Conservation (phyloP, 30 jellyfish, hydroid and myxozoan species). For the Chrysaora quinquecirrha region DNA sequence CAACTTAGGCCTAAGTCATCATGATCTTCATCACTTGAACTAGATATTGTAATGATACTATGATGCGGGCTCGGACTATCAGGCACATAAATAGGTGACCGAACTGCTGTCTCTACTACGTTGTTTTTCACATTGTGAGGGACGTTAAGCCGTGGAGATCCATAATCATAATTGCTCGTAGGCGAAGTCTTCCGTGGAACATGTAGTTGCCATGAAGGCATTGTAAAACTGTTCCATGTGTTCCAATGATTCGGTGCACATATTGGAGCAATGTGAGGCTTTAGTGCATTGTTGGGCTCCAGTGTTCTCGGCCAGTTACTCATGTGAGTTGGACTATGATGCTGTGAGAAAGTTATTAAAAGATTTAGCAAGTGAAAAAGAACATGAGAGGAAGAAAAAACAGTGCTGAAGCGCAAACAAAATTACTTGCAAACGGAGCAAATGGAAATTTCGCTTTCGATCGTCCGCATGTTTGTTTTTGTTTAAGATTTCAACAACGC, state of each 20-base stretch:
- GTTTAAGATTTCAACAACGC: too few relatives aligned
- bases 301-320: constrained; percentile 78
- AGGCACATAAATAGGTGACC: constrained; percentile 81
- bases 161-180: constrained; percentile 10
- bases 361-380: not conserved
- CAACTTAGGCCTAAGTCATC: constrained; percentile 37
- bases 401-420: too few relatives aligned
- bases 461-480: too few relatives aligned
- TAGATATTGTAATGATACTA: constrained; percentile 86
- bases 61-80: constrained; percentile 93
- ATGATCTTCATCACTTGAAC: constrained; percentile 93
- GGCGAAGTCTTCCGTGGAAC: constrained; percentile 69
- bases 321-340: constrained; percentile 70
- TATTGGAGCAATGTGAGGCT: constrained; percentile 56
- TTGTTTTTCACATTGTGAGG: constrained; percentile 16
- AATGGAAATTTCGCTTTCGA: too few relatives aligned
- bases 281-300: constrained; percentile 53
- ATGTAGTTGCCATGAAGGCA: constrained; percentile 93
- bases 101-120: constrained; percentile 4
- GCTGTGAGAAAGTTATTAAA: constrained; percentile 9
- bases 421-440: too few relatives aligned
- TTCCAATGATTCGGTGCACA: constrained; percentile 80
- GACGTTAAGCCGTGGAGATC: constrained; percentile 32
- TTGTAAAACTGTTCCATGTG: constrained; percentile 84
- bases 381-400: too few relatives aligned